Conservation (phyloP, 2,888 invertebrate species). For the Oligia fasciuncula region DNA sequence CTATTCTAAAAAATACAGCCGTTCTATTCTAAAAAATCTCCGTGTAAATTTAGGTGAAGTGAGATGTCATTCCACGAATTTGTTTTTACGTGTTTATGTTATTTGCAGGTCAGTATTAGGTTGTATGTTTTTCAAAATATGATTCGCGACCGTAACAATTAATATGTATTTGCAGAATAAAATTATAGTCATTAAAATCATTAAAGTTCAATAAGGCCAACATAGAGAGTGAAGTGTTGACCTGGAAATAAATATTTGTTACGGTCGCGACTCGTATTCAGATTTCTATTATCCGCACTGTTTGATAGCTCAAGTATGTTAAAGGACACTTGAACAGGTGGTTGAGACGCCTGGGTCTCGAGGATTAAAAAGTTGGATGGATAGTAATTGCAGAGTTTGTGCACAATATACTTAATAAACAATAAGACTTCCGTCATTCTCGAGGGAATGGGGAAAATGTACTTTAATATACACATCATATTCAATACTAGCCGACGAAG, state of each 20-base stretch:
- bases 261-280: neutral
- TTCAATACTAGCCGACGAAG: neutral
- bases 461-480: neutral
- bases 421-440: conserved; percentile 16
- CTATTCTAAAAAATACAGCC: neutral
- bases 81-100: neutral
- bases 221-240: neutral
- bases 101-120: neutral
- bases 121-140: neutral
- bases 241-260: neutral
- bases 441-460: conserved; percentile 8
- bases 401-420: conserved; percentile 49
- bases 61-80: neutral
- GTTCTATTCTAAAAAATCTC: neutral
- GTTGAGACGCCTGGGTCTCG: neutral
- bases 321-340: conserved; percentile 4
- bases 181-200: neutral
- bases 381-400: conserved; percentile 16
- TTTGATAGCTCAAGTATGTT: conserved; percentile 1
- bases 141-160: neutral
- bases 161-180: neutral
- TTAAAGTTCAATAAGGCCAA: neutral
- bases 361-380: neutral
- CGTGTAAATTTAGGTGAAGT: neutral
- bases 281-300: neutral